Conservation (phyloP, 2,797 vertebrate genomes). For the Synanceia verrucosa region DNA sequence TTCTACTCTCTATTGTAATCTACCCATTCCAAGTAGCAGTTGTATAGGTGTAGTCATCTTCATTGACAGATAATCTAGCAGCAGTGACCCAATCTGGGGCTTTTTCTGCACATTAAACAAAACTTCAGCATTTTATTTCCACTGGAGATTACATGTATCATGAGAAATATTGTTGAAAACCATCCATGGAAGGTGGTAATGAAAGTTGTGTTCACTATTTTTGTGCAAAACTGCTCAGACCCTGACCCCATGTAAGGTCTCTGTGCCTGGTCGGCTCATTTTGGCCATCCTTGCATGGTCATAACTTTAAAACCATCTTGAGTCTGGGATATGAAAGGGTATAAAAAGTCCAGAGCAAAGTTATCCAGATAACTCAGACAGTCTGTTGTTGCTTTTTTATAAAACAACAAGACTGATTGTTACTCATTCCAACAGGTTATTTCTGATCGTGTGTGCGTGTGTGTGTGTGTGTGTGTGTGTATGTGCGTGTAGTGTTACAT, state of each 20-base stretch:
- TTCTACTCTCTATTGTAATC: too few species aligned
- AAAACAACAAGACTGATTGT: too few species aligned
- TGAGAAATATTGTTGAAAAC: not conserved
- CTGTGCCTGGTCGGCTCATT: not conserved
- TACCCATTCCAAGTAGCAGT: too few species aligned
- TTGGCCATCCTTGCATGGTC: not conserved
- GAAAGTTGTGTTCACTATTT: not conserved
- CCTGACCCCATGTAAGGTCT: not conserved
- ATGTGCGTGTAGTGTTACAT: not conserved
- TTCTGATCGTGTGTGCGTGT: not conserved
- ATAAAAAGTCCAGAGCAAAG: too few species aligned
- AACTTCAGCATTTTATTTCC: too few species aligned
- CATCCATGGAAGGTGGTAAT: not conserved
- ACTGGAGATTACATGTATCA: not conserved
- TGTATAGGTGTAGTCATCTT: too few species aligned
- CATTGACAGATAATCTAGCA: too few species aligned
- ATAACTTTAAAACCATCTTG: not conserved
- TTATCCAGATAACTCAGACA: not conserved
- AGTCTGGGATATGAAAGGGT: not conserved
- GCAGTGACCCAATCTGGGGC: too few species aligned
- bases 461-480: constrained; percentile 1
- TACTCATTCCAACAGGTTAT: too few species aligned
- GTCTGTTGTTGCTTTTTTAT: not conserved
- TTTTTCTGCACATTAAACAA: too few species aligned
- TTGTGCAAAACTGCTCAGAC: not conserved